phyloP scores from a whole-genome alignment of 2,888 invertebrate genomes.

The Stomorhina lunata region DNA sequence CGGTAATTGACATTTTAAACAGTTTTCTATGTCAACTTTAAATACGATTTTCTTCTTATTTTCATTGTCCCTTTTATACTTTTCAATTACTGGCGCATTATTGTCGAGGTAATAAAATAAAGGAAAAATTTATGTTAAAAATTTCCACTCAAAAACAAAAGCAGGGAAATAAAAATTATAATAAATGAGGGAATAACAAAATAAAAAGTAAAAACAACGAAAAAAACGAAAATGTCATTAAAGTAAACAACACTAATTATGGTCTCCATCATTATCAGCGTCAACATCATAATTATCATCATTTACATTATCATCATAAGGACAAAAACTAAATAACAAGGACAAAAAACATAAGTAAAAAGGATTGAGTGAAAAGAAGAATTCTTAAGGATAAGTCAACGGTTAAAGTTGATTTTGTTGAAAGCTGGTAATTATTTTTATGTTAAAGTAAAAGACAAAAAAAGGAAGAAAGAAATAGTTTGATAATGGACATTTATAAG shows the following conservation, averaged over 20 bases:
- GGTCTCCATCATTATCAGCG: not conserved
- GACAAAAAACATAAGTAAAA: constrained; percentile 1
- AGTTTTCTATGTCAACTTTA: not conserved
- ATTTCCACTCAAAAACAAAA: not conserved
- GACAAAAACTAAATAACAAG: constrained; percentile 20
- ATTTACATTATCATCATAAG: not conserved
- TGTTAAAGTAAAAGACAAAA: too few species aligned
- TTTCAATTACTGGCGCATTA: constrained; percentile 9
- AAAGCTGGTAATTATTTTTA: not conserved
- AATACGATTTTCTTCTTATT: not conserved
- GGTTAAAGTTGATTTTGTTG: not conserved
- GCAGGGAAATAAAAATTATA: not conserved
- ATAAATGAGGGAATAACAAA: not conserved
- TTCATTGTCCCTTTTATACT: not conserved
- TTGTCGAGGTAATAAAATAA: not conserved
- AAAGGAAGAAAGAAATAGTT: not conserved
- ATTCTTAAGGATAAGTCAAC: not conserved
- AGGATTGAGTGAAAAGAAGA: not conserved
- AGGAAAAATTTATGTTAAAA: constrained; percentile 2
- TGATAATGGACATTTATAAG: constrained; percentile 47
- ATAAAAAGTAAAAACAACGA: not conserved
- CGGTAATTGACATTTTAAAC: not conserved
- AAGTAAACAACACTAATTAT: constrained; percentile 58
- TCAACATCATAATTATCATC: not conserved
- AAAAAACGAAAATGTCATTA: constrained; percentile 27